phyloP scores from a whole-genome alignment of 1,140 invertebrate species.

The Drosophila sp. region DNA sequence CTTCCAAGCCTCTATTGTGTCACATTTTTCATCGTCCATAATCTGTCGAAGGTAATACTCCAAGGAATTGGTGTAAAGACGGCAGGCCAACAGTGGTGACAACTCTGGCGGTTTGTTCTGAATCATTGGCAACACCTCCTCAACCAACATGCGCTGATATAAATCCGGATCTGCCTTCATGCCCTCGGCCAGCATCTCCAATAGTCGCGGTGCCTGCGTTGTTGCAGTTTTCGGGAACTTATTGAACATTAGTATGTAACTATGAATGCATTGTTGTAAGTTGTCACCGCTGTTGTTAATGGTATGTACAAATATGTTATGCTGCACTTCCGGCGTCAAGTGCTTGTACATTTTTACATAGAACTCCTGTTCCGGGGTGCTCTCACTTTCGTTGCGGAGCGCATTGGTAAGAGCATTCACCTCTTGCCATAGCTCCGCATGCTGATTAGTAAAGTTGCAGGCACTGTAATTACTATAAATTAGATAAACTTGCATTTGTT shows the following conservation, averaged over 20 bases:
- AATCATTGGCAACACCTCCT: constrained; percentile 81
- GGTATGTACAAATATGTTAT: constrained; percentile 90
- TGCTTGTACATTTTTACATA: constrained; percentile 89
- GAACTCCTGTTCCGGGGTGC: constrained; percentile 84
- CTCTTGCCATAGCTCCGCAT: constrained; percentile 90
- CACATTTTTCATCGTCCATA: constrained; percentile 86
- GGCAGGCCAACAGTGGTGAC: constrained; percentile 65
- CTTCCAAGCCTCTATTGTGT: constrained; percentile 91
- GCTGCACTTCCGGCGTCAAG: constrained; percentile 89
- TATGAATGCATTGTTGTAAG: constrained; percentile 93
- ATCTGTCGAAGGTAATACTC: constrained; percentile 81
- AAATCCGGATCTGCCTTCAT: constrained; percentile 72
- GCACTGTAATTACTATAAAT: constrained; percentile 61
- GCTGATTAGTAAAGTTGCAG: constrained; percentile 85
- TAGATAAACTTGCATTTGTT: background rate
- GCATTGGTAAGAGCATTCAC: constrained; percentile 91
- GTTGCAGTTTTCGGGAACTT: constrained; percentile 92
- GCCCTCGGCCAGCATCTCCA: constrained; percentile 79
- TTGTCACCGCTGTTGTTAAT: constrained; percentile 94
- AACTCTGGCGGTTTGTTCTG: constrained; percentile 79
- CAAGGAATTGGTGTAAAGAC: constrained; percentile 75
- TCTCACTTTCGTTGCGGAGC: constrained; percentile 86
- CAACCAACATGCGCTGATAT: constrained; percentile 78
- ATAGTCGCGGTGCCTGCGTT: constrained; percentile 87
- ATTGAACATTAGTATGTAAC: constrained; percentile 91